phyloP scores from a whole-genome alignment of 2,797 vertebrate genomes.

The Clarias fuscus region DNA sequence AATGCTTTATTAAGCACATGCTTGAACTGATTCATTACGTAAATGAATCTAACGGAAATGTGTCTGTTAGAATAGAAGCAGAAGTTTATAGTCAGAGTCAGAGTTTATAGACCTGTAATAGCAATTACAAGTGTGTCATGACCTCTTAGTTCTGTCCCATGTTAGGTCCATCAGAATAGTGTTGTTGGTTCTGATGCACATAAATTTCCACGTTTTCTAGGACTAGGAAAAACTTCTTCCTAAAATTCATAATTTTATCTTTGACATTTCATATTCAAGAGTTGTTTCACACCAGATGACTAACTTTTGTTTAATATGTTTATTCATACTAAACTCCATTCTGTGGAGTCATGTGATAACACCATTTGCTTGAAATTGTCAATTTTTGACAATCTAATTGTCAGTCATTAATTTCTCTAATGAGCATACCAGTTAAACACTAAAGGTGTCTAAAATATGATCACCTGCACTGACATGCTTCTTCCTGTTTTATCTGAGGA shows the following conservation, averaged over 20 bases:
- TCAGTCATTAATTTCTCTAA: not conserved
- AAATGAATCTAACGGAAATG: not conserved
- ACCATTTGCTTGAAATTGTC: not conserved
- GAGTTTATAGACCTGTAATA: not conserved
- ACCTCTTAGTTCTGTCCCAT: not conserved
- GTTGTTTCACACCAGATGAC: not conserved
- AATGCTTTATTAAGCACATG: not conserved
- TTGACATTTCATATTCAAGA: too few species aligned
- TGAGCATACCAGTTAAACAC: not conserved
- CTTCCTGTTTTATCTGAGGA: not conserved
- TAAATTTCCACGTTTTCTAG: not conserved
- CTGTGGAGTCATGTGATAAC: not conserved
- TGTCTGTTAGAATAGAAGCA: not conserved
- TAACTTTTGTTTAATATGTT: not conserved
- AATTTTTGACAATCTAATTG: too few species aligned
- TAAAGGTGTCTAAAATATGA: not conserved
- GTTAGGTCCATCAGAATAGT: not conserved
- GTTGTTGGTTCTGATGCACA: not conserved
- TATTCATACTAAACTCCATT: not conserved
- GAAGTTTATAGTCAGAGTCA: not conserved
- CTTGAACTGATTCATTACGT: not conserved
- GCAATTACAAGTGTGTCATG: not conserved
- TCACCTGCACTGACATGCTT: not conserved
- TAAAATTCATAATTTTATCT: too few species aligned
- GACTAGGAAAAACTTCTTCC: too few species aligned